Conservation (phyloP, 23 tunicate genomes). For the Corella eumyota region DNA sequence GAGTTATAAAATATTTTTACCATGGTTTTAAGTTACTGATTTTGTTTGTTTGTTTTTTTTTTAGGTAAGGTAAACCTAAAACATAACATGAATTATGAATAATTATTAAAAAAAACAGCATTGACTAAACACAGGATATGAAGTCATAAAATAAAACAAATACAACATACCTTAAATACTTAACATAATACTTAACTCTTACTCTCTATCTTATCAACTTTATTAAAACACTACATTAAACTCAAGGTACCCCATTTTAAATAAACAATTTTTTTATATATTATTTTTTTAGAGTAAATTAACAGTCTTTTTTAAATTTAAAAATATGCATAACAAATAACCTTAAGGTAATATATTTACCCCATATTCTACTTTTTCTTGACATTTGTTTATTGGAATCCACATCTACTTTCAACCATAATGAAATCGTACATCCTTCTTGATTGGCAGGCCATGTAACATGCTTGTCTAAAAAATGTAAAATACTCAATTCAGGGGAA, state of each 20-base stretch:
- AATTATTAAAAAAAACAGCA: too few relatives aligned
- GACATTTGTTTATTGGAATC: neutral
- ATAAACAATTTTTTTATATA: too few relatives aligned
- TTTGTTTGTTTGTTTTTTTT: neutral
- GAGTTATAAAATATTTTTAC: neutral
- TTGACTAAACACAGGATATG: too few relatives aligned
- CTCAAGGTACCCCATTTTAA: too few relatives aligned
- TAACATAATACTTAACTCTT: too few relatives aligned
- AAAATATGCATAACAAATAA: neutral
- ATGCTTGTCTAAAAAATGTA: conserved; percentile 27
- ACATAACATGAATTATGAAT: too few relatives aligned
- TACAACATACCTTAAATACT: neutral
- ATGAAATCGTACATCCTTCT: conserved; percentile 50
- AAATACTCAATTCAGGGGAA: too few relatives aligned
- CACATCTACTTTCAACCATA: conserved; percentile 47
- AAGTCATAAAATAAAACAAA: too few relatives aligned
- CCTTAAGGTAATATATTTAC: conserved; percentile 22
- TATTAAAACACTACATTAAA: too few relatives aligned
- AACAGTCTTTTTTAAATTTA: neutral
- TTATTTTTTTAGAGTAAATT: neutral
- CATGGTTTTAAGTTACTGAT: neutral
- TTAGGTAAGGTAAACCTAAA: neutral
- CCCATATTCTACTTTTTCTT: conserved; percentile 6
- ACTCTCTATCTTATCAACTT: too few relatives aligned
- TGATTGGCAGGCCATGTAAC: conserved; percentile 60